Evolutionary conservation across 2,113 vertebrate genomes (phyloP), one percentile per base, ranked within the genome.

Genomic region (Haemorhous mexicanus): DNA sequence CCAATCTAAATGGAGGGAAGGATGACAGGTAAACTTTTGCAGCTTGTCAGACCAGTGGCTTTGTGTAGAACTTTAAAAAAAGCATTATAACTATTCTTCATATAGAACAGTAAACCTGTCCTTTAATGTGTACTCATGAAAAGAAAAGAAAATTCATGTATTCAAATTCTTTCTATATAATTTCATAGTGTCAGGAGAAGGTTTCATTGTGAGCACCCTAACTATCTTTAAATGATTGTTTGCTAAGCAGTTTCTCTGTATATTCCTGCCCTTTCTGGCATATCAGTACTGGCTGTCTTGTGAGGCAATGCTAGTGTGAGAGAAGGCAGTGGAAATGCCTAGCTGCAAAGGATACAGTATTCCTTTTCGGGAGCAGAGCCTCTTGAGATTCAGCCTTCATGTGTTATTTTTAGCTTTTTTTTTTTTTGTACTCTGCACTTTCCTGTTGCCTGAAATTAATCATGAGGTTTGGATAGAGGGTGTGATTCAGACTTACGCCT

Each of bases 401-500:
- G 23, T 3, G 6, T 69, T 84, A 44, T 84, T 87, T 91, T 77
- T 76, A 83, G 49, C 26, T 13, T 55, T 39, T 41, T 63, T 43
- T 43, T 62, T 35, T 66, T 63, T 30, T 16, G 3, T 26, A 0
- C 63, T 15, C 24, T 52, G 16, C 64, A 22, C 55, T 95, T 88
- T 14, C 12, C 37, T 56, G 21, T 32, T 88, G 46, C 44, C 20
- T 66, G 44, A 88, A 90, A 44, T 53, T 39, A 46, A 46, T 81
- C 3, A 2, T 0, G 0, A 44, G 47, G 9, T 80, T 80, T 84
- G 49, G 21, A 22, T 35, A 33, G n/a, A 63, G 19, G 3, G 10
- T 27, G 20, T 77, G 37, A 77, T 53, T 92, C 50, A 64, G 46
- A 8, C 19, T 63, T 37, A 13, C 0, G 32, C 32, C n/a, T 58